A percentile compares a stretch with the other conserved stretches of the same genome.
Conservation (phyloP, 1,140 invertebrate genomes). For the Ectropis grisescens region DNA sequence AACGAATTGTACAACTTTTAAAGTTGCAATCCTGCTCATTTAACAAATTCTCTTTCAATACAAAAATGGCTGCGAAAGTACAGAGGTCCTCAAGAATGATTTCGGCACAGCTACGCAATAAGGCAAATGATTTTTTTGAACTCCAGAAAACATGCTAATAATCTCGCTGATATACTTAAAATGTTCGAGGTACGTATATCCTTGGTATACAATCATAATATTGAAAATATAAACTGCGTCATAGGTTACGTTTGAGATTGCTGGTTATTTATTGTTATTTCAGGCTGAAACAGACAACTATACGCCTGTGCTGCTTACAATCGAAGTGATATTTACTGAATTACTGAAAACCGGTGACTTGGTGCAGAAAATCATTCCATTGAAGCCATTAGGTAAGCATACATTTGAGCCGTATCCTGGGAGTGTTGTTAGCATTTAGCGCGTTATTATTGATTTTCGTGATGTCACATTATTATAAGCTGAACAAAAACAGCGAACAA, state of each 20-base stretch:
- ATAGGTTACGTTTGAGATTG: conserved; percentile 46
- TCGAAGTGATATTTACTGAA: conserved; percentile 79
- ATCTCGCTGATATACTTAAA: conserved; percentile 74
- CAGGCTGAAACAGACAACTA: conserved; percentile 68
- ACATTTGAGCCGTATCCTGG: neutral
- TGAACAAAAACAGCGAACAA: too few species aligned
- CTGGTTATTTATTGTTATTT: conserved; percentile 32
- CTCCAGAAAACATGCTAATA: conserved; percentile 74
- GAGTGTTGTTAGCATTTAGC: conserved; percentile 5
- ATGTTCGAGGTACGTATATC: conserved; percentile 71
- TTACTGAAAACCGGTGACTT: conserved; percentile 75
- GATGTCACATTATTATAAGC: too few species aligned
- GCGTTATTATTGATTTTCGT: conserved; percentile 43
- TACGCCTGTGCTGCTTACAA: conserved; percentile 71
- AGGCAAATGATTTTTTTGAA: conserved; percentile 77
- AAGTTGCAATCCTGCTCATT: too few species aligned
- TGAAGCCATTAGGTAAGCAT: conserved; percentile 64
- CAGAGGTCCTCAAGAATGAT: conserved; percentile 61
- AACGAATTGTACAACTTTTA: too few species aligned
- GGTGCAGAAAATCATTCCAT: conserved; percentile 69
- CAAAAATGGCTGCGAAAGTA: conserved; percentile 57
- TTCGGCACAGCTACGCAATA: conserved; percentile 70
- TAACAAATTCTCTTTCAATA: conserved; percentile 50
- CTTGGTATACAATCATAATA: conserved; percentile 5
- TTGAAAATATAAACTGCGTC: conserved; percentile 29